Conservation (phyloP, 2,113 vertebrate genomes). For the Trichomycterus rosablanca region DNA sequence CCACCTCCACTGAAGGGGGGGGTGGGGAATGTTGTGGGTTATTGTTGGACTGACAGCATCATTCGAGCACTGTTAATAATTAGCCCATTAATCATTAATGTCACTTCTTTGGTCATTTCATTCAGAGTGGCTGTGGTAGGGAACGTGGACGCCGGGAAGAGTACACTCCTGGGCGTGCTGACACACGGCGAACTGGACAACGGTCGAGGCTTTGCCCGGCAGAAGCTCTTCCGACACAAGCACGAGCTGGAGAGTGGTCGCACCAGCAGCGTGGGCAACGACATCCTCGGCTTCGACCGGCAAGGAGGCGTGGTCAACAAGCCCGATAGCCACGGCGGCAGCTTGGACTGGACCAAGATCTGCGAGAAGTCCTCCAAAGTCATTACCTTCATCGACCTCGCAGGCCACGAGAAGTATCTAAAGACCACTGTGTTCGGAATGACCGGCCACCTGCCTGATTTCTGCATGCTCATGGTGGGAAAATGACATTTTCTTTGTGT, state of each 20-base stretch:
- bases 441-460: conserved; percentile 95
- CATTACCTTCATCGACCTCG: conserved; percentile 96
- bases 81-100: neutral
- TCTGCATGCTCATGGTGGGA: conserved; percentile 98
- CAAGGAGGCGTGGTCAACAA: conserved; percentile 94
- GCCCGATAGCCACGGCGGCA: conserved; percentile 91
- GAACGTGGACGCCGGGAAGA: conserved; percentile 96
- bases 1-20: no score
- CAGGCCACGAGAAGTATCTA: conserved; percentile 96
- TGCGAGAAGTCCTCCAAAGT: conserved; percentile 98
- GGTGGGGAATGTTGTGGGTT: no score
- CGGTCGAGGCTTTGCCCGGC: conserved; percentile 91
- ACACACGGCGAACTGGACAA: conserved; percentile 96
- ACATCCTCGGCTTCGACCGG: conserved; percentile 95
- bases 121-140: conserved; percentile 93
- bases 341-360: conserved; percentile 97
- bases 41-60: no score
- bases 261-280: conserved; percentile 96
- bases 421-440: conserved; percentile 98
- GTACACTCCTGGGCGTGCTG: conserved; percentile 89
- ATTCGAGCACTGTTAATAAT: no score
- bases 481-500: no score
- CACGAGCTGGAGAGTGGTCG: conserved; percentile 96
- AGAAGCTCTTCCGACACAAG: conserved; percentile 97
- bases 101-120: neutral